Evolutionary conservation across 2,888 invertebrate species (phyloP), one percentile per base, ranked within the genome.

Genomic region (Drosophila vallismaia): DNA sequence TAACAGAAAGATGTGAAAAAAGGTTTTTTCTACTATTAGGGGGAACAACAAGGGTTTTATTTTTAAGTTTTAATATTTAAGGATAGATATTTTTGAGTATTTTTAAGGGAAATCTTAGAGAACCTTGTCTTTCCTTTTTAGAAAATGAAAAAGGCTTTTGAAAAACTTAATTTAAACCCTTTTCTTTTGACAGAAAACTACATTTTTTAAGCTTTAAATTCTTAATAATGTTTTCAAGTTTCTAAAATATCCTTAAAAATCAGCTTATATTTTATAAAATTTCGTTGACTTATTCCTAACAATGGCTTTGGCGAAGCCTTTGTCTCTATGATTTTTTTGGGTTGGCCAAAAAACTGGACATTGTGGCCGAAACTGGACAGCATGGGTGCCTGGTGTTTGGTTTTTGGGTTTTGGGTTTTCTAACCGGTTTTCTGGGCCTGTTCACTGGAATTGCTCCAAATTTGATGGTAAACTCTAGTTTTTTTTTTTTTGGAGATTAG

Each of bases 401-500:
- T 19, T 1, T 19, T 19, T 19, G 19, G 19, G 40, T 1, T 19
- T 19, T 19, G 19, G 19, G 40, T 40, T 62, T 62, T 62, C 60
- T 62, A 62, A 62, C 62, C 38, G 60, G 60, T 59, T 60, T 59
- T 59, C n/a, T n/a, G 36, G 44, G 24, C 10, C 24, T 44, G 44
- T 4, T 9, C 8, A 19, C 19, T 10, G 2, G 6, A 26, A 45
- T 14, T 62, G 60, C 60, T 62, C 60, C 60, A 60, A 62, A 62
- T 62, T 62, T 36, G 60, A 62, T 60, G 14, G 62, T 40, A 36
- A 36, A 60, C 60, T 14, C 4, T 42, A 19, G 6, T 42, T 19
- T 58, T 40, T 60, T 62, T 29, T 40, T 14, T 57, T 40, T 60
- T 62, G 14, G 60, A n/a, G 60, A 62, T 60, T 60, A 46, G 60